Evolutionary conservation across 2,888 invertebrate species (phyloP).

Genomic region (Blastobasis lacticolella): DNA sequence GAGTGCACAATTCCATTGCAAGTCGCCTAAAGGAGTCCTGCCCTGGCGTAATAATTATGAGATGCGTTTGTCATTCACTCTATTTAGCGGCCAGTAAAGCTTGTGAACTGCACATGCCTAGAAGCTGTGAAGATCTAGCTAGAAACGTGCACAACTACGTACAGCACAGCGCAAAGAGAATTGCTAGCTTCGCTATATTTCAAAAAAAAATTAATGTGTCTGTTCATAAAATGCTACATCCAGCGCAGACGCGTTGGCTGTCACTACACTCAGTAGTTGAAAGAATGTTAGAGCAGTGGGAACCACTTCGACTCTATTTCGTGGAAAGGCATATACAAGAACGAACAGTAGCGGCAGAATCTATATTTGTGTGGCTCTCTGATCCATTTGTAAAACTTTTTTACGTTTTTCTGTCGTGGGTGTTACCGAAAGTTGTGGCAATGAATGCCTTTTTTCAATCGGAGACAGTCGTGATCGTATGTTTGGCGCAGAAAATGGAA

Average conservation of each 20-base stretch:
- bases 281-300: slow-evolving; percentile 6
- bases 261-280: slow-evolving; percentile 6
- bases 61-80: slow-evolving; percentile 7
- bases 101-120: slow-evolving; percentile 2
- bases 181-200: not conserved
- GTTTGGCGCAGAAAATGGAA: not conserved
- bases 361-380: not conserved
- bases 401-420: not conserved
- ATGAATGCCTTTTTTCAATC: slow-evolving; percentile 2
- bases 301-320: slow-evolving; percentile 1
- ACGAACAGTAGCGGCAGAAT: slow-evolving; percentile 1
- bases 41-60: slow-evolving; percentile 5
- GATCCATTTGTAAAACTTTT: slow-evolving; percentile 1
- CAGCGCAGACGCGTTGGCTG: slow-evolving; percentile 5
- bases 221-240: slow-evolving; percentile 2
- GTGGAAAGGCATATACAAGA: not conserved
- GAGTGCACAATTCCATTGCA: slow-evolving; percentile 3
- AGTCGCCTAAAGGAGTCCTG: slow-evolving; percentile 5
- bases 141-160: slow-evolving; percentile 4
- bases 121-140: slow-evolving; percentile 7
- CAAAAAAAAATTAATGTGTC: not conserved
- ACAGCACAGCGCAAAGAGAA: slow-evolving; percentile 3
- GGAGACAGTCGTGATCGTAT: not conserved
- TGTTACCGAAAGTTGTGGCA: not conserved
- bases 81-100: slow-evolving; percentile 4